phyloP scores from a whole-genome alignment of 2,888 invertebrate species.

The Volucella inanis region DNA sequence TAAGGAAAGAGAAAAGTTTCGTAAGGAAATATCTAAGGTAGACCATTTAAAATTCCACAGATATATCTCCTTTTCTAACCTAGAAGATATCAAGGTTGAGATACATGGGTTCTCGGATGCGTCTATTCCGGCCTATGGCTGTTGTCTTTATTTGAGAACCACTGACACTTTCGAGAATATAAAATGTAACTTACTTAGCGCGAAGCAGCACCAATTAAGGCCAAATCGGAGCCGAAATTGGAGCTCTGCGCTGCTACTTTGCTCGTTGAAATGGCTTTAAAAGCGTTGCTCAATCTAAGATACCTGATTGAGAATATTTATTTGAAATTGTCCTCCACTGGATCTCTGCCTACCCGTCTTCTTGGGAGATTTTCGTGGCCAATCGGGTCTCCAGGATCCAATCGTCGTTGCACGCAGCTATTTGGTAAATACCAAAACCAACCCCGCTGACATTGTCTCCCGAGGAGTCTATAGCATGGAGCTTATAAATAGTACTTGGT shows the following conservation, averaged over 20 bases:
- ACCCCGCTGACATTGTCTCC: neutral
- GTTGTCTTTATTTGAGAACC: constrained; percentile 4
- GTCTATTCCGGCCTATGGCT: constrained; percentile 29
- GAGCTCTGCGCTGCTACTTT: neutral
- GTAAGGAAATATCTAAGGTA: neutral
- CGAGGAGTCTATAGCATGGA: too few species aligned
- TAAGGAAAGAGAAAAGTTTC: neutral
- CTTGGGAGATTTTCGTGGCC: neutral
- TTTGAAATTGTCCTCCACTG: constrained; percentile 14
- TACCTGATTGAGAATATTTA: neutral
- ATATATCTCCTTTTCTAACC: neutral
- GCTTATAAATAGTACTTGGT: too few species aligned
- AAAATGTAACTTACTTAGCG: constrained; percentile 5
- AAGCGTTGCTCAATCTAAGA: neutral
- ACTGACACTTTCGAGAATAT: neutral
- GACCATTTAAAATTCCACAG: neutral
- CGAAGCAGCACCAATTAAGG: neutral
- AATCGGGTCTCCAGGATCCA: constrained; percentile 25
- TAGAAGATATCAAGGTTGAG: neutral
- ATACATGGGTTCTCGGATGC: constrained; percentile 29
- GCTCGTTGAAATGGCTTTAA: neutral
- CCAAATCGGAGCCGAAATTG: neutral
- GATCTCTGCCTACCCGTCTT: constrained; percentile 13
- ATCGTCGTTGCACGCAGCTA: neutral
- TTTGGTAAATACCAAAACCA: constrained; percentile 19